These are phyloP conservation scores for Drosophila putrida DNA, from an alignment of 2,888 invertebrate species.

Conservation along the genomic window DNA sequence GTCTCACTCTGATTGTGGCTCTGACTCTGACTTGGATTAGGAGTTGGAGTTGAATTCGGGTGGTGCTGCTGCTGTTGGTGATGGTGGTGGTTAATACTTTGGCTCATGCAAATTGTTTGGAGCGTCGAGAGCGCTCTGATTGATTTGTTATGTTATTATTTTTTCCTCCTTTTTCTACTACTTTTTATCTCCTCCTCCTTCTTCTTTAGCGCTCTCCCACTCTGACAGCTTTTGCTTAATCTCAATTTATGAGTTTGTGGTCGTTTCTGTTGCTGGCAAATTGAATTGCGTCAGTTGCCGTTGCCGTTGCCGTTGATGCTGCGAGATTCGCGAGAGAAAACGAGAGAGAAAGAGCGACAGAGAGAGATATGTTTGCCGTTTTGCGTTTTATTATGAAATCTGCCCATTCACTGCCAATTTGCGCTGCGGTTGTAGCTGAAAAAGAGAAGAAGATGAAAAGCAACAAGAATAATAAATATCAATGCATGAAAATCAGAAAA, in stretches of 20 bases:
- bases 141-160: constrained; percentile 68
- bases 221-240: constrained; percentile 64
- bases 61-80: constrained; percentile 32
- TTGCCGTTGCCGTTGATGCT: constrained; percentile 26
- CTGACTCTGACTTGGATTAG: neutral
- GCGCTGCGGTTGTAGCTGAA: constrained; percentile 51
- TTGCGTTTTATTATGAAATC: constrained; percentile 75
- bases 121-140: constrained; percentile 59
- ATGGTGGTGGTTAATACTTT: constrained; percentile 62
- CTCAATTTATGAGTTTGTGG: constrained; percentile 77
- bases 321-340: constrained; percentile 41
- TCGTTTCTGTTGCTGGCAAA: constrained; percentile 64
- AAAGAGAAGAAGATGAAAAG: constrained; percentile 20
- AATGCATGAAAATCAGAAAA: constrained; percentile 29
- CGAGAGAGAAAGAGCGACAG: neutral
- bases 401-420: constrained; percentile 74
- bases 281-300: constrained; percentile 77
- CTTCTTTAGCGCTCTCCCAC: neutral
- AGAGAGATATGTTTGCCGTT: constrained; percentile 28
- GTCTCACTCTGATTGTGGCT: neutral
- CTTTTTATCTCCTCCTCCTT: neutral
- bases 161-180: constrained; percentile 16
- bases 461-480: constrained; percentile 8
- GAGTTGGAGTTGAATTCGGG: constrained; percentile 3
- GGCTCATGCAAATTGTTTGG: constrained; percentile 83